These are phyloP conservation scores for Halictus quadricinctus DNA, from an alignment of 2,888 invertebrate genomes.

Conservation along the genomic window DNA sequence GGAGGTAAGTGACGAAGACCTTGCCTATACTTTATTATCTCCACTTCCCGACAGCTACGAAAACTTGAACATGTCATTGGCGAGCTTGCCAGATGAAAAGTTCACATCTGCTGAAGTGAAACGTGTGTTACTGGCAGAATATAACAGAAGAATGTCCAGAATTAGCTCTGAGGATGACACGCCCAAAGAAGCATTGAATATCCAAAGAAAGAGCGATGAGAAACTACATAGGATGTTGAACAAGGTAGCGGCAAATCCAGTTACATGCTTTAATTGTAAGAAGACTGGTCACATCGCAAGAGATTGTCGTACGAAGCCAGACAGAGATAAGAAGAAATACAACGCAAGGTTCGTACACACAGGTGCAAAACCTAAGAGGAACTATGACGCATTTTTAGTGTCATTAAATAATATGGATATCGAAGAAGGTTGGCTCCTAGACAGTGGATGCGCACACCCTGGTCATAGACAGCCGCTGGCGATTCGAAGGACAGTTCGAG, in stretches of 20 bases:
- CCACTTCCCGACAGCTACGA: too few relatives aligned
- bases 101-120: constrained; percentile 1
- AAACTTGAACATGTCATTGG: too few relatives aligned
- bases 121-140: neutral
- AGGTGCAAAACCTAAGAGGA: too few relatives aligned
- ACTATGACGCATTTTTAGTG: neutral
- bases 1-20: constrained; percentile 18
- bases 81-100: constrained; percentile 14
- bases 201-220: neutral
- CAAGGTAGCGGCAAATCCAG: too few relatives aligned
- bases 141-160: neutral
- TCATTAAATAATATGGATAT: neutral
- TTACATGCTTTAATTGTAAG: too few relatives aligned
- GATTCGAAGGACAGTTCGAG: too few relatives aligned
- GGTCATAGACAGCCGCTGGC: too few relatives aligned
- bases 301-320: neutral
- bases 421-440: neutral
- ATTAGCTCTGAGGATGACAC: neutral
- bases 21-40: neutral
- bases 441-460: neutral
- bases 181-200: neutral
- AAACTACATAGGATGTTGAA: too few relatives aligned
- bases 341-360: too few relatives aligned
- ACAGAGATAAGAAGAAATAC: neutral
- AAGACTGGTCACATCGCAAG: too few relatives aligned